Evolutionary conservation across 2,888 invertebrate genomes (phyloP).

Genomic region (Euphydryas editha): DNA sequence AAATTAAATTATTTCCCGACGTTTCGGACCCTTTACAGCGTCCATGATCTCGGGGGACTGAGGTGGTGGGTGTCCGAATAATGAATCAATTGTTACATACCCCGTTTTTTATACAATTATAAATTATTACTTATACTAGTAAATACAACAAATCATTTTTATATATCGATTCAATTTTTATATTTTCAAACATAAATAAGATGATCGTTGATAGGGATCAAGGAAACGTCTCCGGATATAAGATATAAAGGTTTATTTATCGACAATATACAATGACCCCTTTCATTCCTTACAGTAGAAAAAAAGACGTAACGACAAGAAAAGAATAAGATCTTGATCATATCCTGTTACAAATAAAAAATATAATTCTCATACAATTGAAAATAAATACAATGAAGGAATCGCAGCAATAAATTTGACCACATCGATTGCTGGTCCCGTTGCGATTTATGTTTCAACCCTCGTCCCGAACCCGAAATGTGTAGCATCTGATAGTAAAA

Average conservation of each 20-base stretch:
- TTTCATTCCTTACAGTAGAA: neutral
- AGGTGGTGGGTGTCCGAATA: too few relatives aligned
- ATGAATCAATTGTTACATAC: too few relatives aligned
- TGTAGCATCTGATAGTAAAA: slow-evolving; percentile 67
- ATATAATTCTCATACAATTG: slow-evolving; percentile 30
- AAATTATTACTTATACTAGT: too few relatives aligned
- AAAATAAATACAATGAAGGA: slow-evolving; percentile 41
- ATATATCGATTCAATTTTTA: too few relatives aligned
- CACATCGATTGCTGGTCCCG: slow-evolving; percentile 63
- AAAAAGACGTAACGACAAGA: neutral
- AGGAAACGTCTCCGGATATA: too few relatives aligned
- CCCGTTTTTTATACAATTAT: too few relatives aligned
- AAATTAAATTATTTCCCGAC: too few relatives aligned
- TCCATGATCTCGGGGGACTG: too few relatives aligned
- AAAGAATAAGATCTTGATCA: neutral
- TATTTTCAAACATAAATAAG: neutral
- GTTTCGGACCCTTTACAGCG: too few relatives aligned
- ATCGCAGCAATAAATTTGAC: slow-evolving; percentile 48
- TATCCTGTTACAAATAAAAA: slow-evolving; percentile 16
- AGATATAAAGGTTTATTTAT: slow-evolving; percentile 2
- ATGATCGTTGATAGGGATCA: neutral
- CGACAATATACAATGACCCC: neutral
- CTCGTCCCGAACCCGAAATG: slow-evolving; percentile 60
- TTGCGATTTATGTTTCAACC: slow-evolving; percentile 63
- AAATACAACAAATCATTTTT: too few relatives aligned